Percentiles rank a stretch among this genome's conserved stretches.
These are phyloP conservation scores for Halcyon chelicuti DNA, from an alignment of 2,797 vertebrate species.

Conservation along the genomic window DNA sequence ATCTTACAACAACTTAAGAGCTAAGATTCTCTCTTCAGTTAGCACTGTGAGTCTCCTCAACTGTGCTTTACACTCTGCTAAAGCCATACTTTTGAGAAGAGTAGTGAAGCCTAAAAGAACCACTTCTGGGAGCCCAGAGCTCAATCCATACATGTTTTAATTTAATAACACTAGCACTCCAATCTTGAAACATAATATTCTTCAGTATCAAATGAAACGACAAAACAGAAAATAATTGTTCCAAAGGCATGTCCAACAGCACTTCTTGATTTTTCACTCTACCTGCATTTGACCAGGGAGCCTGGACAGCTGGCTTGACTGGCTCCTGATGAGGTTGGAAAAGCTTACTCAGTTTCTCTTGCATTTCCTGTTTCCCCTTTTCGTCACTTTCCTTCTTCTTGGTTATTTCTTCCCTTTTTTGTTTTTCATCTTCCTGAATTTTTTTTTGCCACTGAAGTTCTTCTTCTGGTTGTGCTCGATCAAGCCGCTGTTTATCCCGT, in stretches of 20 bases:
- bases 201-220: background rate
- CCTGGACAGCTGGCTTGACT: conserved; percentile 76
- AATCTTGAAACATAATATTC: background rate
- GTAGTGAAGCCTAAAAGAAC: background rate
- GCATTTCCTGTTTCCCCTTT: conserved; percentile 81
- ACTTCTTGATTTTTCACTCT: background rate
- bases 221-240: background rate
- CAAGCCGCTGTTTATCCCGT: conserved; percentile 76
- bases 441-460: conserved; percentile 86
- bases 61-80: background rate
- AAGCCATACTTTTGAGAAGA: background rate
- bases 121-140: background rate
- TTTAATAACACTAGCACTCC: background rate
- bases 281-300: conserved; percentile 84
- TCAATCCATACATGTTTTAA: background rate
- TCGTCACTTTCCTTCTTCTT: conserved; percentile 81
- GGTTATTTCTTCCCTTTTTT: conserved; percentile 79
- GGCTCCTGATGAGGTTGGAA: conserved; percentile 86
- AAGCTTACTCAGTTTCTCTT: conserved; percentile 89
- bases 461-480: conserved; percentile 74
- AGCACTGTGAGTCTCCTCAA: background rate
- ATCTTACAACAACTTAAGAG: background rate
- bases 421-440: conserved; percentile 83
- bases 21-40: background rate
- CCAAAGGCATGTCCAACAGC: background rate